Evolutionary conservation across 1,140 invertebrate genomes (phyloP), one percentile per base, ranked within the genome.

Genomic region (Spodoptera frugiperda): DNA sequence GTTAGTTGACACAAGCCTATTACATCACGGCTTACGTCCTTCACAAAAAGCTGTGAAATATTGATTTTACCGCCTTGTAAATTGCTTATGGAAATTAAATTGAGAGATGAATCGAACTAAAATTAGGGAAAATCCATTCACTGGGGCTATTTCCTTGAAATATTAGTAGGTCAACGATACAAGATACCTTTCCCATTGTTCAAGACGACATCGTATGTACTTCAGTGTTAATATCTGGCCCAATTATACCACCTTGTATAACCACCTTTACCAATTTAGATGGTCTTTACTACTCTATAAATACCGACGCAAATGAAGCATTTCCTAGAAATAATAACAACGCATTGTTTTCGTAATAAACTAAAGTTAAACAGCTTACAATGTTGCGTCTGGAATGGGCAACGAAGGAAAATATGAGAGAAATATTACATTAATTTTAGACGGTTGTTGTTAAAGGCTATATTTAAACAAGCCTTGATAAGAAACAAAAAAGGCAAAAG

Each of bases 91-190:
- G 57, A 55, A 79, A 79, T 79, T 61, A 79, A 79, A 76, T 79
- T 79, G 53, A 79, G 74, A 78, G 77, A 68, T 75, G 72, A 84
- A 84, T 81, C 81, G 75, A 81, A 81, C 76, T 80, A 79, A 87
- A 85, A 88, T 84, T 86, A 83, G 78, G 70, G 63, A 44, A 25
- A 82, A 46, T 79, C 75, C 73, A 87, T 74, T 84, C 59, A 65
- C 80, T 59, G 77, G 57, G 75, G 79, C 77, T 81, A 82, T 88
- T 86, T 85, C 78, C 59, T 63, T 72, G 84, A 86, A 87, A 86
- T 87, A 85, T 88, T 88, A 87, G 88, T 84, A 84, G 82, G 61
- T 74, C 68, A 77, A 80, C 83, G 84, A 82, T 85, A 84, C 73
- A 77, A 76, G 76, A 74, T 79, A 61, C 79, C 77, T 84, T 87